Base-by-base conservation (phyloP, 2,888 invertebrate species). In the Harmothoe impar region DNA sequence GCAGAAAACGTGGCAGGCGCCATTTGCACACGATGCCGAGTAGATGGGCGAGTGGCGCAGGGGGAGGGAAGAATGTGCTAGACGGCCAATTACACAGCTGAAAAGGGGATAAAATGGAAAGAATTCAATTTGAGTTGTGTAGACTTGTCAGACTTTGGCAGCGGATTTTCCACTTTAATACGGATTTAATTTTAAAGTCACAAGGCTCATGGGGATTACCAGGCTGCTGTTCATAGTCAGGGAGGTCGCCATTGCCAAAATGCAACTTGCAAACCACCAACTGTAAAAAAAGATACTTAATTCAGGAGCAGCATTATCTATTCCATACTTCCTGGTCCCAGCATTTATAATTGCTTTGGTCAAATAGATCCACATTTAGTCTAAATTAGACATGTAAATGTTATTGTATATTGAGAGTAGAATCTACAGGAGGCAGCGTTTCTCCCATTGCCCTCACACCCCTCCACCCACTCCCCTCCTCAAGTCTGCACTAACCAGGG, bases 1-100 rank as follows among this genome's bases (percentile, higher is more conserved):
- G 84, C 84, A 84, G 84, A 84, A 84, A 84, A 84, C 35, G 51
- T 35, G 84, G 43, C 43, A 51, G 84, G 84, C 84, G 84, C 84
- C 84, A 51, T 35, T 35, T 51, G n/a, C 84, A 10, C 35, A 51
- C 3, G 51, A 51, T 3, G 51, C 43, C 10, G 33, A 23, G 84
- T 29, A 35, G 51, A 84, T 15, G 25, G 43, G n/a, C 78, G 43
- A 23, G 35, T 33, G 23, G 84, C 15, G 72, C 5, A 20, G 78
- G 78, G 78, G n/a, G 72, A n/a, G n/a, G n/a, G n/a, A n/a, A n/a
- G n/a, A 25, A 25, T 72, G 25, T 29, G 72, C n/a, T 72, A 72
- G 72, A 72, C 3, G 72, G 72, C n/a, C 25, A 72, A 72, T 72
- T 72, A 72, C 72, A 15, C 29, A 43, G 5, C 29, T 72, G 72